Conservation (phyloP, 2,888 invertebrate species). For the Ametastegia equiseti region DNA sequence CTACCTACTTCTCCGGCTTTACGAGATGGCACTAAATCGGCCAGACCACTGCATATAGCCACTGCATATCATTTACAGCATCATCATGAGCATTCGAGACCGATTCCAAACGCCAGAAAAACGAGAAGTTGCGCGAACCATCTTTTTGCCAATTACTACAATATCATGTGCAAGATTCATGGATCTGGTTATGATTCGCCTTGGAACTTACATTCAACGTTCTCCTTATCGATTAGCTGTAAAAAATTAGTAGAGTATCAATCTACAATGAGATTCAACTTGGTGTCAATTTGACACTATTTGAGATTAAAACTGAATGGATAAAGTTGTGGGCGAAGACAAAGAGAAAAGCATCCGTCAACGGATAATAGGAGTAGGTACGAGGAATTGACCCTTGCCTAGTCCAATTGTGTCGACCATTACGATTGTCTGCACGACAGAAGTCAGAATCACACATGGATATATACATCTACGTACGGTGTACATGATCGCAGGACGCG, state of each 20-base stretch:
- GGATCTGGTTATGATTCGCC: no score
- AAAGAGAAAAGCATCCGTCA: neutral
- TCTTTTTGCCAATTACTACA: no score
- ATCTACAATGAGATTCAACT: no score
- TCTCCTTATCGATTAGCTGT: no score
- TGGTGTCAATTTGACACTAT: neutral
- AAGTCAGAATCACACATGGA: neutral
- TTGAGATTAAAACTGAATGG: neutral
- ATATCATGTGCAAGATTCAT: no score
- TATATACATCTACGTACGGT: neutral
- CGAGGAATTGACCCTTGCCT: neutral
- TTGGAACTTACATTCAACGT: no score
- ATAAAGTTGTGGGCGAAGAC: neutral
- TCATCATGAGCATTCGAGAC: neutral
- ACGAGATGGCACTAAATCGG: constrained; percentile 21
- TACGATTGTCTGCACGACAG: neutral
- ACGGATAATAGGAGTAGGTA: neutral
- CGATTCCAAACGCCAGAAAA: neutral
- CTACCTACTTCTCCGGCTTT: neutral
- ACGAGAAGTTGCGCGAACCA: no score
- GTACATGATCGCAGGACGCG: neutral
- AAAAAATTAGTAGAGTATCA: neutral
- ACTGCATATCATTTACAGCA: neutral
- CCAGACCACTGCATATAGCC: neutral
- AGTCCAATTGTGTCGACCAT: neutral